Conservation (phyloP, 2,888 invertebrate genomes). For the Leptopilina myrica region DNA sequence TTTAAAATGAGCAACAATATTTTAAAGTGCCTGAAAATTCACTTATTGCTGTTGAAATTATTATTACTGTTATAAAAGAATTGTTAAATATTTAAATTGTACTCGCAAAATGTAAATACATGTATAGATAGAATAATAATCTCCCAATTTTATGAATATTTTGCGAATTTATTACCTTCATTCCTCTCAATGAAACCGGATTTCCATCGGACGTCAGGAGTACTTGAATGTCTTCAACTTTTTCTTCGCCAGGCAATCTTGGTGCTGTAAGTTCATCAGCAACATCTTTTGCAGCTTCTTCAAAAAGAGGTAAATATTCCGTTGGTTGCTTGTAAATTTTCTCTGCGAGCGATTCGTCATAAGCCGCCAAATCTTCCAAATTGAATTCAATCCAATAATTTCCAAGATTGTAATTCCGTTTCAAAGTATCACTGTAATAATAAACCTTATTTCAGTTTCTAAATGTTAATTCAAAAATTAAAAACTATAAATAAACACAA, state of each 20-base stretch:
- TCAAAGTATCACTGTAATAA: slow-evolving; percentile 89
- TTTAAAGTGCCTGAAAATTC: not conserved
- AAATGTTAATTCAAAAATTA: not conserved
- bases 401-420: slow-evolving; percentile 93
- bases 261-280: slow-evolving; percentile 98
- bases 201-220: slow-evolving; percentile 90
- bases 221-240: slow-evolving; percentile 95
- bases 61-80: too few species aligned
- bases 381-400: slow-evolving; percentile 95
- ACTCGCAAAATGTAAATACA: not conserved
- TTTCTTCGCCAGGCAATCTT: slow-evolving; percentile 92
- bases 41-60: not conserved
- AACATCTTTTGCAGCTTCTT: slow-evolving; percentile 97
- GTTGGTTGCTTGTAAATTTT: slow-evolving; percentile 94
- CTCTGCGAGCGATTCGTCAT: slow-evolving; percentile 94
- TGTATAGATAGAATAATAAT: not conserved
- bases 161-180: slow-evolving; percentile 82
- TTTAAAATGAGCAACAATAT: not conserved
- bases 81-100: not conserved
- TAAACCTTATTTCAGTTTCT: not conserved
- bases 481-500: too few species aligned
- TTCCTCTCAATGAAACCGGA: slow-evolving; percentile 87
- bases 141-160: not conserved
- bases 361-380: slow-evolving; percentile 95
- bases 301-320: slow-evolving; percentile 95